phyloP scores from a whole-genome alignment of 1,140 invertebrate genomes.

The Drosophila pachea region DNA sequence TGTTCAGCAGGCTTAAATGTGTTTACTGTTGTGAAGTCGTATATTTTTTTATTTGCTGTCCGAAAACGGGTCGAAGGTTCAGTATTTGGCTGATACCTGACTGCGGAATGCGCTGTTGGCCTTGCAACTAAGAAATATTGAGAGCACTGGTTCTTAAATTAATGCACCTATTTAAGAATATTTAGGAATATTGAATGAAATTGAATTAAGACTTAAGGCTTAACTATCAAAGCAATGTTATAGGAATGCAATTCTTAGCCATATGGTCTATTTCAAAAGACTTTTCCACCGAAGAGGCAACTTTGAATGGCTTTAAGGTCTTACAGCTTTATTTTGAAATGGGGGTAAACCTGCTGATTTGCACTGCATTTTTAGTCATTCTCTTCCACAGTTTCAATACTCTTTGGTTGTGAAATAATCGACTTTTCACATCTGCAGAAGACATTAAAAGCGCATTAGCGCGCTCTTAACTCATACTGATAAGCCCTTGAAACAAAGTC shows the following conservation, averaged over 20 bases:
- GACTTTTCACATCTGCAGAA: slow-evolving; percentile 77
- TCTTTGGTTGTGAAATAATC: slow-evolving; percentile 57
- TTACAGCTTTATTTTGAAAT: not conserved
- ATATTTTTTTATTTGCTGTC: slow-evolving; percentile 28
- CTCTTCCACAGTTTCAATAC: slow-evolving; percentile 11
- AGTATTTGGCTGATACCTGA: slow-evolving; percentile 8
- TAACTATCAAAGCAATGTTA: slow-evolving; percentile 73
- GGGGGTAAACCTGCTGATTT: not conserved
- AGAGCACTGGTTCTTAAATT: not conserved
- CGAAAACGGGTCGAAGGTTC: slow-evolving; percentile 34
- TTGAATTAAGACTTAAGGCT: slow-evolving; percentile 61
- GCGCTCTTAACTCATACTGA: slow-evolving; percentile 61
- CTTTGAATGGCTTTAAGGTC: slow-evolving; percentile 29
- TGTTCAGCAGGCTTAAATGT: slow-evolving; percentile 19
- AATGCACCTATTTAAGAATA: not conserved
- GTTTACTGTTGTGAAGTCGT: slow-evolving; percentile 38
- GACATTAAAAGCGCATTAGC: slow-evolving; percentile 79
- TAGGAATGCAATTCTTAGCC: slow-evolving; percentile 74
- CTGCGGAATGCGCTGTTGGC: slow-evolving; percentile 15
- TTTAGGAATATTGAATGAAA: slow-evolving; percentile 31
- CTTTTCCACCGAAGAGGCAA: slow-evolving; percentile 31
- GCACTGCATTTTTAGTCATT: slow-evolving; percentile 49
- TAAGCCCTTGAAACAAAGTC: slow-evolving; percentile 55
- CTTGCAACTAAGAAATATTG: not conserved
- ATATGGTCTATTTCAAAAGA: slow-evolving; percentile 74